phyloP scores from a whole-genome alignment of 2,888 invertebrate species.

The Pyrgus malvae region DNA sequence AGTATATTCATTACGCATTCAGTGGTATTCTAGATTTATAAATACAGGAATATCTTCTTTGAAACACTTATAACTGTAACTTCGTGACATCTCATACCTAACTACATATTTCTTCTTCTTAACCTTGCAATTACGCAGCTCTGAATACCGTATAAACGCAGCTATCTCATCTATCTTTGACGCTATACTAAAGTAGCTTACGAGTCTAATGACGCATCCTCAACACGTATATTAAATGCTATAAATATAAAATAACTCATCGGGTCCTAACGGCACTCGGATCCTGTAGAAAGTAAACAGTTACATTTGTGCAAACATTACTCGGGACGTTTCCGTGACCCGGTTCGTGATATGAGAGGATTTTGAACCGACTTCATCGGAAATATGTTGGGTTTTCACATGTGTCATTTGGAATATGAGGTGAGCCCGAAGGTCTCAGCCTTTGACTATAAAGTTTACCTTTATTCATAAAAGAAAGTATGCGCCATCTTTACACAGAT shows the following conservation, averaged over 20 bases:
- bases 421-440: background rate
- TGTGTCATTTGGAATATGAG: background rate
- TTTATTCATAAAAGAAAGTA: background rate
- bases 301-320: conserved; percentile 57
- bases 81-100: too few relatives aligned
- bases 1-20: too few relatives aligned
- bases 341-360: conserved; percentile 37
- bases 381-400: conserved; percentile 3
- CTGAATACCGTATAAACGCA: background rate
- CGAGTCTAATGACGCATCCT: conserved; percentile 2
- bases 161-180: background rate
- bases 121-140: background rate
- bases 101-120: too few relatives aligned
- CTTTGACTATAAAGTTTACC: background rate
- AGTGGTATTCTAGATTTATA: too few relatives aligned
- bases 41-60: too few relatives aligned
- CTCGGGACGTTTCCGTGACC: conserved; percentile 46
- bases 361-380: conserved; percentile 26
- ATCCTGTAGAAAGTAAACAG: conserved; percentile 46
- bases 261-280: conserved; percentile 42
- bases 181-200: too few relatives aligned
- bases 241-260: conserved; percentile 9
- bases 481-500: background rate
- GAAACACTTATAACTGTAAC: too few relatives aligned
- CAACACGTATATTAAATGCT: background rate